Evolutionary conservation across 2,113 vertebrate species (phyloP).

Genomic region (Anhinga anhinga): DNA sequence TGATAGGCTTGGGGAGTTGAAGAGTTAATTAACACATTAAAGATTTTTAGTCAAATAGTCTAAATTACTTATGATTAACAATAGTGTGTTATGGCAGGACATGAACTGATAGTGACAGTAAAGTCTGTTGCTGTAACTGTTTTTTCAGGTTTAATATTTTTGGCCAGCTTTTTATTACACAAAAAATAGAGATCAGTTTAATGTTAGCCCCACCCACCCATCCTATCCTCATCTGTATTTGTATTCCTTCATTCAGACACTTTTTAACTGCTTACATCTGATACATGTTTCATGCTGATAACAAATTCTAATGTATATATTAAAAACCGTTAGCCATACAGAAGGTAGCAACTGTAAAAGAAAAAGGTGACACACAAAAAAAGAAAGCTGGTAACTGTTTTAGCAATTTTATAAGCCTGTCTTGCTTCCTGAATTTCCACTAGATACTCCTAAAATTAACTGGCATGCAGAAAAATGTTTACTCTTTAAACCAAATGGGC

Average conservation of each 20-base stretch:
- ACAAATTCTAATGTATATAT: background rate
- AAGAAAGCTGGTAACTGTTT: background rate
- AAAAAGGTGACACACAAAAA: background rate
- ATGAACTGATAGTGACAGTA: background rate
- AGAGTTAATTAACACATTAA: slow-evolving; percentile 56
- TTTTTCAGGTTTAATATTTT: background rate
- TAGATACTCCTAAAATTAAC: background rate
- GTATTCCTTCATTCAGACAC: background rate
- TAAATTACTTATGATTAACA: background rate
- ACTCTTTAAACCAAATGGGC: background rate
- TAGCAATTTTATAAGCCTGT: background rate
- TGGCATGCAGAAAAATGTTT: background rate
- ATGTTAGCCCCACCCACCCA: background rate
- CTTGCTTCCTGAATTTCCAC: background rate
- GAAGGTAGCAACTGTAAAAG: background rate
- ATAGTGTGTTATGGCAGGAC: background rate
- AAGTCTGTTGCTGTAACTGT: background rate
- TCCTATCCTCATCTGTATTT: background rate
- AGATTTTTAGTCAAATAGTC: background rate
- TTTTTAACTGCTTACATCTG: background rate
- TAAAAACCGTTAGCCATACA: background rate
- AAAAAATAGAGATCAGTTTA: background rate
- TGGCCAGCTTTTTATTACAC: background rate
- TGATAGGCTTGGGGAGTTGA: background rate
- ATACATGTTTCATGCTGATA: background rate